phyloP scores from a whole-genome alignment of 2,888 invertebrate species.

The Cremastinae sp. region DNA sequence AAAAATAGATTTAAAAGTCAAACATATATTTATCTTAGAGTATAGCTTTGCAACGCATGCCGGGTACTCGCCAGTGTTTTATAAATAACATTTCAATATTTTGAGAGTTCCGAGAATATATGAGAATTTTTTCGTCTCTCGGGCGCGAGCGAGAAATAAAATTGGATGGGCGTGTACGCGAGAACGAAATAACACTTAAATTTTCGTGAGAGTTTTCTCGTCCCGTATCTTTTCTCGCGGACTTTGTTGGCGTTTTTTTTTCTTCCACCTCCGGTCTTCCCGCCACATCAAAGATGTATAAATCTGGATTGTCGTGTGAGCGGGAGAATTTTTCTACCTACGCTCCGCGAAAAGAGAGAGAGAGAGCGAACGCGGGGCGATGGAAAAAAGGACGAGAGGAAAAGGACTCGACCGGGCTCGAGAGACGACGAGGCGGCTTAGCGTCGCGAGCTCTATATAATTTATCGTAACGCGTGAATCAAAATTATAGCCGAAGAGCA shows the following conservation, averaged over 20 bases:
- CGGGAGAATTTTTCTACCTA: not conserved
- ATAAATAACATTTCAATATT: too few relatives aligned
- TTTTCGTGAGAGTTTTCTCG: slow-evolving; percentile 14
- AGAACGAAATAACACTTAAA: slow-evolving; percentile 26
- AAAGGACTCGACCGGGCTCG: slow-evolving; percentile 29
- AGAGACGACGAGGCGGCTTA: slow-evolving; percentile 57
- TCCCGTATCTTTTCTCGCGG: slow-evolving; percentile 16
- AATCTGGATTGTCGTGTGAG: not conserved
- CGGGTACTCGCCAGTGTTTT: not conserved
- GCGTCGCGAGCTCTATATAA: slow-evolving; percentile 57
- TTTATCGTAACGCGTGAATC: slow-evolving; percentile 63
- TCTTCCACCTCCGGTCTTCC: not conserved
- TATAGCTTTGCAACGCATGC: too few relatives aligned
- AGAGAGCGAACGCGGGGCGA: too few relatives aligned
- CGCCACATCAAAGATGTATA: slow-evolving; percentile 12
- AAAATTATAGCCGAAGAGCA: slow-evolving; percentile 63
- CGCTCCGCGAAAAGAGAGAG: slow-evolving; percentile 19
- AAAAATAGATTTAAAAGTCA: too few relatives aligned
- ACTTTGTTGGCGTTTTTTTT: slow-evolving; percentile 27
- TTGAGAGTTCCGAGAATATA: too few relatives aligned
- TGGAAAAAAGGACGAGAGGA: slow-evolving; percentile 2
- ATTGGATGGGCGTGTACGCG: not conserved
- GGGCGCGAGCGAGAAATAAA: slow-evolving; percentile 11
- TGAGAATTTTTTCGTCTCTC: too few relatives aligned
- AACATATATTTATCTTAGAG: too few relatives aligned